Evolutionary conservation across 2,113 vertebrate species (phyloP).

Genomic region (Neoarius graeffei): DNA sequence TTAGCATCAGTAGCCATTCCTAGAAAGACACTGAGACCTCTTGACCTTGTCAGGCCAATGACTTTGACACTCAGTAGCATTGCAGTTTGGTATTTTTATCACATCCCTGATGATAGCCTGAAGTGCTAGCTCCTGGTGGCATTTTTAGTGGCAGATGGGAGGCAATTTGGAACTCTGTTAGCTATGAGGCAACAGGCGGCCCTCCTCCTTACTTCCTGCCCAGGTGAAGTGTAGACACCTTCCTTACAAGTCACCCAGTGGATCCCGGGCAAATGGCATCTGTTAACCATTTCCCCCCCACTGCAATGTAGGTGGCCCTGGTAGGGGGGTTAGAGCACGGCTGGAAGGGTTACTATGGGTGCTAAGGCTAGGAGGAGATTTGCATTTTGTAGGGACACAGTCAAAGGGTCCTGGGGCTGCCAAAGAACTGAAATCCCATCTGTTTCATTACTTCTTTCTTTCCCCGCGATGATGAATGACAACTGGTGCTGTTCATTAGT

Average conservation of each 20-base stretch:
- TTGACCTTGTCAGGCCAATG: constrained; percentile 27
- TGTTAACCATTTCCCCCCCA: constrained; percentile 7
- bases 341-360: not conserved
- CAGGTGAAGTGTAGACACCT: constrained; percentile 54
- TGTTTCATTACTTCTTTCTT: constrained; percentile 14
- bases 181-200: constrained; percentile 55
- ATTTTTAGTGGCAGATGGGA: constrained; percentile 57
- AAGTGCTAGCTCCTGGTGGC: constrained; percentile 45
- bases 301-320: constrained; percentile 43
- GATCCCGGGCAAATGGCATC: constrained; percentile 50
- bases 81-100: constrained; percentile 54
- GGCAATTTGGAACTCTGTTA: constrained; percentile 62
- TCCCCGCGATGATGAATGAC: not conserved
- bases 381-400: constrained; percentile 22
- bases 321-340: constrained; percentile 11
- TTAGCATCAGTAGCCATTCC: not conserved
- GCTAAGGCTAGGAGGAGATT: constrained; percentile 13
- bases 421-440: not conserved
- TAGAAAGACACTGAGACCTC: constrained; percentile 24
- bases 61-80: constrained; percentile 45
- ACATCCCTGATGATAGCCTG: constrained; percentile 48
- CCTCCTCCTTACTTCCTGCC: constrained; percentile 56
- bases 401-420: not conserved
- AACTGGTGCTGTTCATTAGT: not conserved
- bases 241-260: constrained; percentile 31